phyloP scores from a whole-genome alignment of 2,888 invertebrate species.

The Pteria penguin region DNA sequence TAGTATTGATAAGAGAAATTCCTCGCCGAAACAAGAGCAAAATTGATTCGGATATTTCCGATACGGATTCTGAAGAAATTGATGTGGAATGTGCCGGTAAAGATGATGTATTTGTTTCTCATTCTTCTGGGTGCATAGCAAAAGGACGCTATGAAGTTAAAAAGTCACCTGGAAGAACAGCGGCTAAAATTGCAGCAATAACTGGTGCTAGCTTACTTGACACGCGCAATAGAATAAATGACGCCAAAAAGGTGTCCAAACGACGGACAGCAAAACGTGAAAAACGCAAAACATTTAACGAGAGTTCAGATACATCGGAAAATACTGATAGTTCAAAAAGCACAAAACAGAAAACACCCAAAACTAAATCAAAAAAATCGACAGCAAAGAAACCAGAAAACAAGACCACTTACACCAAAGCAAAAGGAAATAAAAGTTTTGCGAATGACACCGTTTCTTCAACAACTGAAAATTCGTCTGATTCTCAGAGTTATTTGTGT shows the following conservation, averaged over 20 bases:
- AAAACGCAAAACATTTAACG: neutral
- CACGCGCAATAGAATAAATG: slow-evolving; percentile 6
- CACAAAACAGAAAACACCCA: neutral
- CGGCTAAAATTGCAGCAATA: slow-evolving; percentile 25
- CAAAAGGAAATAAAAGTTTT: neutral
- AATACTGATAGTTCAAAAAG: neutral
- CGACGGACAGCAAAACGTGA: slow-evolving; percentile 8
- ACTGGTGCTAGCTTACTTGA: slow-evolving; percentile 27
- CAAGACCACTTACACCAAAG: neutral
- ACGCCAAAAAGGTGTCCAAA: slow-evolving; percentile 15
- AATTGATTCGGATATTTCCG: slow-evolving; percentile 47
- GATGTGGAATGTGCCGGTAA: slow-evolving; percentile 1
- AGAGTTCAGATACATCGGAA: neutral
- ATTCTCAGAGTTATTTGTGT: neutral
- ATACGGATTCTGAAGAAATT: slow-evolving; percentile 28
- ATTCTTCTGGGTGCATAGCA: neutral
- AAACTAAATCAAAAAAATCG: slow-evolving; percentile 1
- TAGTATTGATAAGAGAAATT: slow-evolving; percentile 46
- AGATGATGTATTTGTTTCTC: neutral
- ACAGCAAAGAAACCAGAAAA: neutral
- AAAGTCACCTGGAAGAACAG: slow-evolving; percentile 8
- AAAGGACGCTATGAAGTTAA: slow-evolving; percentile 33
- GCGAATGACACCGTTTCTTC: neutral
- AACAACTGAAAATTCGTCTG: slow-evolving; percentile 4
- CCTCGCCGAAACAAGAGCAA: slow-evolving; percentile 23